A percentile compares a stretch with the other conserved stretches of the same genome.
Conservation (phyloP, 2,113 vertebrate genomes). For the Engraulis encrasicolus region DNA sequence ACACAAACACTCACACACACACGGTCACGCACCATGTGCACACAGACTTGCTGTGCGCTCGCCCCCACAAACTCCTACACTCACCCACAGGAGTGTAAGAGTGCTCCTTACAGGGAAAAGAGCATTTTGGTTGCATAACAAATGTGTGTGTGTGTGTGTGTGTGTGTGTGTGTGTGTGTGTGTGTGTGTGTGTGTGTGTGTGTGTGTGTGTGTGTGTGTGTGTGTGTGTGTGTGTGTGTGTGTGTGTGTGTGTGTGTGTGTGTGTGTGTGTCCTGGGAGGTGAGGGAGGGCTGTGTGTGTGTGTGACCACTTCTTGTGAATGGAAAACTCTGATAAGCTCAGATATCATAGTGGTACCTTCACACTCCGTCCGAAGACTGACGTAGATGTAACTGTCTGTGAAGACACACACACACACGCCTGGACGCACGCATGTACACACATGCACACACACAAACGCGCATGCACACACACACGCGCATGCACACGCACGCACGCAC, state of each 20-base stretch:
- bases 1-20: too few species aligned
- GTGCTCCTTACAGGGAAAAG: not conserved
- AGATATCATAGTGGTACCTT: constrained; percentile 3
- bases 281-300: too few species aligned
- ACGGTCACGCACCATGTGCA: too few species aligned
- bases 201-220: not conserved
- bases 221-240: too few species aligned
- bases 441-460: not conserved
- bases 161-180: constrained; percentile 1
- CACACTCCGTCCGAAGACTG: not conserved
- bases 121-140: constrained; percentile 8
- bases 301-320: not conserved
- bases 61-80: not conserved
- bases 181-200: constrained; percentile 1
- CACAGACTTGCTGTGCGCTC: too few species aligned
- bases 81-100: not conserved
- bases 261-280: not conserved
- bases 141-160: constrained; percentile 1
- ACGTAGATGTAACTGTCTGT: not conserved
- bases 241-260: constrained; percentile 3
- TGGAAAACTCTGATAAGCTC: not conserved
- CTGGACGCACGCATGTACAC: not conserved
- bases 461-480: not conserved
- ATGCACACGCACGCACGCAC: not conserved
- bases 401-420: too few species aligned